Evolutionary conservation across 2,113 vertebrate species (phyloP).

Genomic region (Ploceus nigricollis): DNA sequence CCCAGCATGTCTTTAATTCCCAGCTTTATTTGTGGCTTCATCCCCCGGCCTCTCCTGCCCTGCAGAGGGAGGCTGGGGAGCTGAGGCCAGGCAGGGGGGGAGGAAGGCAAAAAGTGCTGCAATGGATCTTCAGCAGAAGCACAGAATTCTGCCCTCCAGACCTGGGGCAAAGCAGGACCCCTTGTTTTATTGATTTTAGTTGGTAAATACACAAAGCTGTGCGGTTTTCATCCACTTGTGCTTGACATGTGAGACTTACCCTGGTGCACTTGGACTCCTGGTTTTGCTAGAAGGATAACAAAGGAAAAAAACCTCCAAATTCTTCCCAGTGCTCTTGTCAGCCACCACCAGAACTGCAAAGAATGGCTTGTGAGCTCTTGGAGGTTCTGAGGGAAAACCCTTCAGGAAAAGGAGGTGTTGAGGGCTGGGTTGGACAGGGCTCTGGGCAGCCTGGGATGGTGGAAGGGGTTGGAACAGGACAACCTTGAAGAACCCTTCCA

Average conservation of each 20-base stretch:
- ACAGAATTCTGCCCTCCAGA: neutral
- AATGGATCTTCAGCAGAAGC: neutral
- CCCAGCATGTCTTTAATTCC: neutral
- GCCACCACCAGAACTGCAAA: neutral
- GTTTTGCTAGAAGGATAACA: neutral
- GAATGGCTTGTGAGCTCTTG: neutral
- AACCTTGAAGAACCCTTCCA: neutral
- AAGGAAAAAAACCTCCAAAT: fast-evolving
- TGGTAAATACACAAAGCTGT: constrained; percentile 5
- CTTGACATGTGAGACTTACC: neutral
- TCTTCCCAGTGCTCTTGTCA: neutral
- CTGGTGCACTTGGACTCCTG: neutral
- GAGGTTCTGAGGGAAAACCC: neutral
- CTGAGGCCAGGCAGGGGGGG: too few species aligned
- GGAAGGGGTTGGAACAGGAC: neutral
- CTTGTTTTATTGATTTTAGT: neutral
- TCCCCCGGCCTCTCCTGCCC: neutral
- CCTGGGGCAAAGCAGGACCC: neutral
- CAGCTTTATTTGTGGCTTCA: neutral
- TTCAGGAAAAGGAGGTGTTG: neutral
- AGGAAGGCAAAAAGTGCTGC: fast-evolving
- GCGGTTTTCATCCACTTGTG: neutral
- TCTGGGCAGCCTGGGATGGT: neutral
- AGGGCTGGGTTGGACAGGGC: fast-evolving
- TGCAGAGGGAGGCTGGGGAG: neutral